A percentile compares a stretch with the other conserved stretches of the same genome.
These are phyloP conservation scores for Trypoxylon attenuatum DNA, from an alignment of 2,888 invertebrate species.

Conservation along the genomic window DNA sequence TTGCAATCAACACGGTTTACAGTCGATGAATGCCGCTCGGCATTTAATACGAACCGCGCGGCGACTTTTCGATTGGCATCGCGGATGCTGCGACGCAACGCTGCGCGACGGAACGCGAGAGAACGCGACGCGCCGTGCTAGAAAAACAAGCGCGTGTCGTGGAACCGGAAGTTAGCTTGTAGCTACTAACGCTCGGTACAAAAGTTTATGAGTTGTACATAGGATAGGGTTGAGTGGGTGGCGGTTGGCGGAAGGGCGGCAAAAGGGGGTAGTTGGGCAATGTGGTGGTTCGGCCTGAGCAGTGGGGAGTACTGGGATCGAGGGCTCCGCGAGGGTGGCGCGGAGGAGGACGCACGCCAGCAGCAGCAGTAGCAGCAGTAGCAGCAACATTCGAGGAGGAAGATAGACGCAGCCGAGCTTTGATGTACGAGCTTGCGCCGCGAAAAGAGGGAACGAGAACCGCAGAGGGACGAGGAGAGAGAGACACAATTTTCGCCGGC, in stretches of 20 bases:
- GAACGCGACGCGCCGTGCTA: constrained; percentile 9
- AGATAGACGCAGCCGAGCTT: constrained; percentile 70
- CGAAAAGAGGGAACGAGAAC: constrained; percentile 53
- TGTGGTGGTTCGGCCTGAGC: constrained; percentile 45
- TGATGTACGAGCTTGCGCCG: constrained; percentile 71
- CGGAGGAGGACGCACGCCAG: constrained; percentile 35
- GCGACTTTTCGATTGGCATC: constrained; percentile 38
- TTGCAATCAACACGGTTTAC: constrained; percentile 3
- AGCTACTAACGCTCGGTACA: constrained; percentile 68
- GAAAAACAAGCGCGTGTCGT: constrained; percentile 57
- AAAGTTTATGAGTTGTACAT: constrained; percentile 70
- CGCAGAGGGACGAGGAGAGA: constrained; percentile 55
- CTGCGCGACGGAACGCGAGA: too few relatives aligned
- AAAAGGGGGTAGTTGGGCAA: constrained; percentile 53
- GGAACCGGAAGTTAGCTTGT: constrained; percentile 68
- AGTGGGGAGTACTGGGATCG: constrained; percentile 31
- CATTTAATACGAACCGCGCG: constrained; percentile 7
- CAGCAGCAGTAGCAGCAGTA: constrained; percentile 43
- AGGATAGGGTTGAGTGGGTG: constrained; percentile 58
- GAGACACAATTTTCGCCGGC: constrained; percentile 69
- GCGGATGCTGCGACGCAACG: constrained; percentile 28
- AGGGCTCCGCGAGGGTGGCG: constrained; percentile 31
- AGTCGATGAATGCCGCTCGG: background rate
- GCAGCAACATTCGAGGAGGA: constrained; percentile 62
- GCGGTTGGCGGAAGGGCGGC: constrained; percentile 48